Conservation (phyloP, 2,888 invertebrate species). For the Bimastos eiseni region DNA sequence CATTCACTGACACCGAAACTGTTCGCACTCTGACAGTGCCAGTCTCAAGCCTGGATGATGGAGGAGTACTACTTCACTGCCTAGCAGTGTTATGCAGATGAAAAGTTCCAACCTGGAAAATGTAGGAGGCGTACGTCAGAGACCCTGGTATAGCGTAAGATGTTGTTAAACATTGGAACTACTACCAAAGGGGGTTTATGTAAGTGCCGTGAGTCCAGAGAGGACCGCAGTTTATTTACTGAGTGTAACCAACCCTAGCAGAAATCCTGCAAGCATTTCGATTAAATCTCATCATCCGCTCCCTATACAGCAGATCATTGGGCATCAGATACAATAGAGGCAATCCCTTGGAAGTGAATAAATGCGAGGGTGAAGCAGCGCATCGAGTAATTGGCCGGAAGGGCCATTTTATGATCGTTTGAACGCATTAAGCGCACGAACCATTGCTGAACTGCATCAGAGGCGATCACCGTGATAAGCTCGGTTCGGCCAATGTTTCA, state of each 20-base stretch:
- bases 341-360: background rate
- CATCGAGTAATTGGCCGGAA: background rate
- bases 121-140: too few species aligned
- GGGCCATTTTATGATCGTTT: background rate
- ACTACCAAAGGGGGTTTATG: background rate
- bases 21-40: too few species aligned
- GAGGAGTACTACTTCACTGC: too few species aligned
- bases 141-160: too few species aligned
- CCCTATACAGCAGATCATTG: background rate
- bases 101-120: too few species aligned
- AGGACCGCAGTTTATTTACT: background rate
- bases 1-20: too few species aligned
- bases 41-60: too few species aligned
- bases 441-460: too few species aligned
- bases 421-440: slow-evolving; percentile 7
- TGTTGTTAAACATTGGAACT: too few species aligned
- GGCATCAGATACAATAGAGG: background rate
- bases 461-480: background rate
- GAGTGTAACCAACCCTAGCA: background rate
- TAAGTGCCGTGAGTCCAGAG: background rate
- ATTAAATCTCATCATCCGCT: background rate
- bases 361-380: background rate
- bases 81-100: too few species aligned
- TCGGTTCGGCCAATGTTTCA: background rate
- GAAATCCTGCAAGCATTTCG: background rate